Evolutionary conservation across 2,888 invertebrate genomes (phyloP), one percentile per base, ranked within the genome.

Genomic region (Agrotis clavis): DNA sequence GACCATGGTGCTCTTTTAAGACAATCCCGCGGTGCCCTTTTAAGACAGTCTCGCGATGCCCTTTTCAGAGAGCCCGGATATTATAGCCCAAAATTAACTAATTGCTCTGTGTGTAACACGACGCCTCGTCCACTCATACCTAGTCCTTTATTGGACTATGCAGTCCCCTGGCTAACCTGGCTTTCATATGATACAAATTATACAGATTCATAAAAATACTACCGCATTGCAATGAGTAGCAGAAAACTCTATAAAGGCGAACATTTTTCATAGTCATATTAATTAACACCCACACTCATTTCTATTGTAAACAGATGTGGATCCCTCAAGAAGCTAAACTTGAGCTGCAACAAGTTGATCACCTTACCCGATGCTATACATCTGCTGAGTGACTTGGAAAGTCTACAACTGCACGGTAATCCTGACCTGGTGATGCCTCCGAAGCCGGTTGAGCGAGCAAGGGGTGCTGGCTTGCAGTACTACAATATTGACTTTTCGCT

Each of bases 401-500:
- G 98, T 78, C 96, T 99, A 62, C 99, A 99, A 94, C 96, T 99
- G 61, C 97, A 98, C 76, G 98, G 99, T 85, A 99, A 99, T 97
- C 98, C 98, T 0, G 99, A 99, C 87, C 96, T 99, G 80, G 98
- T 99, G 76, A 99, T 99, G 99, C 99, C 99, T 0, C 94, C 95
- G 9, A 99, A 99, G 94, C 99, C 99, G 0, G 97, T 97, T 19
- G 98, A 99, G 92, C 96, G 97, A 45, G 97, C 98, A 84, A 97
- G 97, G 77, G 98, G 98, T 2, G 97, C 98, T 54, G 99, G 98
- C 0, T 94, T 99, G 63, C 98, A 98, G 91, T 99, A 98, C 95
- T 99, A 99, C 93, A 99, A 99, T 90, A 99, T 99, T 72, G 99
- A 99, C 96, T 99, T 99, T 96, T 99, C 99, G 0, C 96, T 99